These are phyloP conservation scores for Brachyalestes nurse DNA, from an alignment of 2,797 vertebrate species.

Conservation along the genomic window DNA sequence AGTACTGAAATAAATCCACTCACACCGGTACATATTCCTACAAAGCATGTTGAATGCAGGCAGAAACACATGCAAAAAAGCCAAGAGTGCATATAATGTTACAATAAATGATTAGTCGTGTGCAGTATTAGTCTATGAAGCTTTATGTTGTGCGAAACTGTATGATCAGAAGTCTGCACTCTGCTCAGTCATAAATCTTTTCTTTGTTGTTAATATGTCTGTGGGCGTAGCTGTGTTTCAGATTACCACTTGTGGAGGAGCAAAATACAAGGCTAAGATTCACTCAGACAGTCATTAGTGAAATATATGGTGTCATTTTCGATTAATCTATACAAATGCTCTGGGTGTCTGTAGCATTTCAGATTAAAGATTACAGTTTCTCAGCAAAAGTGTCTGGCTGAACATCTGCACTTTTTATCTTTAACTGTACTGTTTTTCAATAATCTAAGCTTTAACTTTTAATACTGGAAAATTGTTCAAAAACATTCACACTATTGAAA, in stretches of 20 bases:
- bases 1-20: slow-evolving; percentile 34
- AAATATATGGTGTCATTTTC: slow-evolving; percentile 8
- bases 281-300: background rate
- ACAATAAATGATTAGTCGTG: background rate
- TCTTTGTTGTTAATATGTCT: background rate
- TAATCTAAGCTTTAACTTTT: background rate
- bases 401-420: background rate
- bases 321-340: background rate
- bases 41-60: slow-evolving; percentile 3
- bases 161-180: background rate
- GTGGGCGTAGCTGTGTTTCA: background rate
- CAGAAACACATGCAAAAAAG: background rate
- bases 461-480: too few species aligned
- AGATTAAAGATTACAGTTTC: slow-evolving; percentile 8
- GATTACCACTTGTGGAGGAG: background rate
- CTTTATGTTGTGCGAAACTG: background rate
- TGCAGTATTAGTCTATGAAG: background rate
- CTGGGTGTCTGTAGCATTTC: background rate
- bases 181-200: background rate
- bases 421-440: background rate
- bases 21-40: slow-evolving; percentile 17
- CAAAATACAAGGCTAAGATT: background rate
- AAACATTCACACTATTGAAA: too few species aligned
- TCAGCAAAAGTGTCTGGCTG: background rate
- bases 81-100: background rate